Percentiles rank a stretch among this genome's conserved stretches.
These are phyloP conservation scores for Hermaeophaga mercurialis DNA, from an alignment of 2,888 invertebrate genomes.

Conservation along the genomic window DNA sequence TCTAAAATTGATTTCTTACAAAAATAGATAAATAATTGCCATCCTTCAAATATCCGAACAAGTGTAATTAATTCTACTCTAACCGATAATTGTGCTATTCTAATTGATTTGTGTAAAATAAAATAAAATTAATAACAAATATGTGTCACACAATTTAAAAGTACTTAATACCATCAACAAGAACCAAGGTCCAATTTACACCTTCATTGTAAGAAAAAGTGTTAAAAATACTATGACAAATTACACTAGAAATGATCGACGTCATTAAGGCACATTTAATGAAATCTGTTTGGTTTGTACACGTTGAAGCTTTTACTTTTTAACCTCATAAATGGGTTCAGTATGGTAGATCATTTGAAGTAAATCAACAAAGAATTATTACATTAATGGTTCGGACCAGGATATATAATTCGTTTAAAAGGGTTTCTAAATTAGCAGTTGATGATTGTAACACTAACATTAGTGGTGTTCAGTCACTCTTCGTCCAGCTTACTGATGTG, in stretches of 20 bases:
- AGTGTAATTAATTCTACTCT: not conserved
- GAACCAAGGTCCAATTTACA: constrained; percentile 11
- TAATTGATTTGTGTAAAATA: constrained; percentile 9
- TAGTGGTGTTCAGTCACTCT: constrained; percentile 55
- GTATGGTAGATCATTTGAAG: constrained; percentile 43
- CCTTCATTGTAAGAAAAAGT: constrained; percentile 24
- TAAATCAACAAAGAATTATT: constrained; percentile 56
- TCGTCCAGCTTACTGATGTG: constrained; percentile 51
- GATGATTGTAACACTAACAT: constrained; percentile 56
- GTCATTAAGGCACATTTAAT: constrained; percentile 15
- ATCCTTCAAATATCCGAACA: constrained; percentile 1
- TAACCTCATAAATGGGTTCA: constrained; percentile 24
- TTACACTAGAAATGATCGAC: constrained; percentile 12
- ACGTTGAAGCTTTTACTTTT: constrained; percentile 42
- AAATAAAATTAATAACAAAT: constrained; percentile 7
- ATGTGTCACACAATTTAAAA: constrained; percentile 18
- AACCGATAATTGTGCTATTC: no score
- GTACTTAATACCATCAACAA: constrained; percentile 23
- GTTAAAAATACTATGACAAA: constrained; percentile 26
- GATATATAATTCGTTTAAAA: constrained; percentile 56
- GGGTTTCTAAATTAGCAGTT: constrained; percentile 59
- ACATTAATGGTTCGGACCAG: constrained; percentile 57
- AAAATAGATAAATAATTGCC: no score
- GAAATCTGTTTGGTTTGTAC: constrained; percentile 22
- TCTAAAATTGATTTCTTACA: no score